Conservation (phyloP, 2,797 vertebrate species). For the Philypnodon macrostomus region DNA sequence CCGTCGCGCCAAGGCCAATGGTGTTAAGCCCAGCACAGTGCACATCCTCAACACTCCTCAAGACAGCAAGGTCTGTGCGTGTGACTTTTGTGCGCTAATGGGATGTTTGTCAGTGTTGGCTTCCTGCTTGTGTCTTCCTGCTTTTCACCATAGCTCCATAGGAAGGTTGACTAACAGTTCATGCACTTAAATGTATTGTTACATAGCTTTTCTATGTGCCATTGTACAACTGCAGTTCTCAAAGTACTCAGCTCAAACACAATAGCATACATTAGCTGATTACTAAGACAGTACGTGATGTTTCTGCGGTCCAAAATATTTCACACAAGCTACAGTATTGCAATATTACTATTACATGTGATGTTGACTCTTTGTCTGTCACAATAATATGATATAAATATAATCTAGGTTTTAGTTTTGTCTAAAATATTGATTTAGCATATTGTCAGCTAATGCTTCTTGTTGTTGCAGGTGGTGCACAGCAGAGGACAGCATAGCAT, state of each 20-base stretch:
- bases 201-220: not conserved
- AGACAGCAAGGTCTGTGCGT: conserved; percentile 85
- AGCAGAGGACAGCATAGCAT: conserved; percentile 97
- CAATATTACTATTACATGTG: too few relatives aligned
- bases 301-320: too few relatives aligned
- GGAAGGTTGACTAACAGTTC: conserved; percentile 44
- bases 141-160: conserved; percentile 12
- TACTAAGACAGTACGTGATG: too few relatives aligned
- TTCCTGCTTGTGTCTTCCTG: conserved; percentile 52
- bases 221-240: conserved; percentile 1
- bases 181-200: not conserved
- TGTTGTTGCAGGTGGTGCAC: conserved; percentile 86
- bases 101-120: conserved; percentile 24
- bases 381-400: too few relatives aligned
- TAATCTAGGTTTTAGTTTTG: too few relatives aligned
- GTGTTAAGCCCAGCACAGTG: conserved; percentile 92
- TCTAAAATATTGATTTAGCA: too few relatives aligned
- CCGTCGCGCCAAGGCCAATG: conserved; percentile 88
- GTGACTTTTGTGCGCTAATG: not conserved
- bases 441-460: not conserved
- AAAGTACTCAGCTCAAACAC: too few relatives aligned
- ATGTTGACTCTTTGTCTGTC: too few relatives aligned
- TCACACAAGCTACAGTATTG: too few relatives aligned
- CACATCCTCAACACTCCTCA: conserved; percentile 94
- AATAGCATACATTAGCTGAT: too few relatives aligned